These are phyloP conservation scores for Pangasianodon gigas DNA, from an alignment of 2,113 vertebrate species.

Conservation along the genomic window DNA sequence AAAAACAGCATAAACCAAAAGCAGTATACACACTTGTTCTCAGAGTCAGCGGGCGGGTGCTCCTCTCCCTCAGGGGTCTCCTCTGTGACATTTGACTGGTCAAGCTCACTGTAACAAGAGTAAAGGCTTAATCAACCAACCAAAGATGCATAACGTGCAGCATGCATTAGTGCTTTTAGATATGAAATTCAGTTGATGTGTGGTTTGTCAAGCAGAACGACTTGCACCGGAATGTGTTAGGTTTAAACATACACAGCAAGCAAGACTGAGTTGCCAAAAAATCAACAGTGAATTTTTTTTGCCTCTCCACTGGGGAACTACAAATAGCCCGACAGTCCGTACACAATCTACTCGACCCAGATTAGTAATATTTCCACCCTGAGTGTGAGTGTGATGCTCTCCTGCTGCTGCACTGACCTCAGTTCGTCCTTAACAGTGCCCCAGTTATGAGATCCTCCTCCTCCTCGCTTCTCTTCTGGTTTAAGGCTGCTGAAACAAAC, in stretches of 20 bases:
- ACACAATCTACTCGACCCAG: not conserved
- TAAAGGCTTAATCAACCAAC: not conserved
- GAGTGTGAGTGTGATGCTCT: not conserved
- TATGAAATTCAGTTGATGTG: not conserved
- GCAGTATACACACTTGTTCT: conserved; percentile 87
- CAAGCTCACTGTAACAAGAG: conserved; percentile 81
- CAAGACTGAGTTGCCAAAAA: not conserved
- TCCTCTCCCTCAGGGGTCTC: conserved; percentile 95
- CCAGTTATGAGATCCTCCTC: conserved; percentile 98
- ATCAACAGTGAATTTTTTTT: not conserved
- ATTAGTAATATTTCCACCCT: not conserved
- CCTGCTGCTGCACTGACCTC: conserved; percentile 74
- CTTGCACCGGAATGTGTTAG: not conserved
- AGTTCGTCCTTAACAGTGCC: conserved; percentile 98
- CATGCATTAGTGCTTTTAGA: not conserved
- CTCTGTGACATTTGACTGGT: conserved; percentile 92
- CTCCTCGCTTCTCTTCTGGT: conserved; percentile 96
- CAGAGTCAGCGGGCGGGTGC: conserved; percentile 91
- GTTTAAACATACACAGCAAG: not conserved
- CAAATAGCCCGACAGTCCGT: not conserved
- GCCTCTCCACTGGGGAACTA: not conserved
- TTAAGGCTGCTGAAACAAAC: conserved; percentile 97
- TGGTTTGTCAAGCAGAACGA: not conserved
- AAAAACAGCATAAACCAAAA: no score
- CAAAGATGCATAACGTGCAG: not conserved